Conservation (phyloP, 2,888 invertebrate genomes). For the Plebejus melissa region DNA sequence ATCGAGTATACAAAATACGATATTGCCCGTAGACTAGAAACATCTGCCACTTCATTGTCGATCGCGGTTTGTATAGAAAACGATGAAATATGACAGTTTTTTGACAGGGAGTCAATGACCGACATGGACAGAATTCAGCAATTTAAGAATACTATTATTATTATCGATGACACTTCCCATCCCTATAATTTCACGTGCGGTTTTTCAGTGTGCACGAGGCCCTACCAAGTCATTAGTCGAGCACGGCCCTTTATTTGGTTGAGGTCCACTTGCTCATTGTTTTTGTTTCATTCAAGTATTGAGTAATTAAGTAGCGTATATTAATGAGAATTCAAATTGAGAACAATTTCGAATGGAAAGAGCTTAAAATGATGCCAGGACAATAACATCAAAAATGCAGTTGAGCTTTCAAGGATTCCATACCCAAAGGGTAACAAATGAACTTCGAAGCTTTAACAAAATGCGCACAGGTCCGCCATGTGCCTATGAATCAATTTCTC, state of each 20-base stretch:
- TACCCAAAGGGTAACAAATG: too few species aligned
- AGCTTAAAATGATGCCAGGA: not conserved
- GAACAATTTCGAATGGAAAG: not conserved
- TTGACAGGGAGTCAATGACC: too few species aligned
- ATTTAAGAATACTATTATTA: not conserved
- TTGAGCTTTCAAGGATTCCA: too few species aligned
- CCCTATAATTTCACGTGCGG: conserved; percentile 53
- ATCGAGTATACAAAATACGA: too few species aligned
- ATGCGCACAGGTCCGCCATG: too few species aligned
- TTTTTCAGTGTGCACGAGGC: conserved; percentile 55
- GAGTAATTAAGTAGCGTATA: conserved; percentile 22
- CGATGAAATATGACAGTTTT: too few species aligned
- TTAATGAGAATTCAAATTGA: conserved; percentile 13
- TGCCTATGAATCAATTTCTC: too few species aligned
- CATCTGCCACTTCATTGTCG: too few species aligned
- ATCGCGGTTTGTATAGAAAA: too few species aligned
- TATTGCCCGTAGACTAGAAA: too few species aligned
- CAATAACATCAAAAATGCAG: not conserved
- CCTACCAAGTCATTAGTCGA: conserved; percentile 71
- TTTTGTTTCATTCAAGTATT: conserved; percentile 51
- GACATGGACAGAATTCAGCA: too few species aligned
- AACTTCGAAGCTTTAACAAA: too few species aligned
- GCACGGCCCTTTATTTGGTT: conserved; percentile 54
- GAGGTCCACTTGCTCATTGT: conserved; percentile 59
- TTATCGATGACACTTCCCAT: conserved; percentile 36